Base-by-base conservation (phyloP, 2,797 vertebrate species). In the Zenarchopterus dispar region DNA sequence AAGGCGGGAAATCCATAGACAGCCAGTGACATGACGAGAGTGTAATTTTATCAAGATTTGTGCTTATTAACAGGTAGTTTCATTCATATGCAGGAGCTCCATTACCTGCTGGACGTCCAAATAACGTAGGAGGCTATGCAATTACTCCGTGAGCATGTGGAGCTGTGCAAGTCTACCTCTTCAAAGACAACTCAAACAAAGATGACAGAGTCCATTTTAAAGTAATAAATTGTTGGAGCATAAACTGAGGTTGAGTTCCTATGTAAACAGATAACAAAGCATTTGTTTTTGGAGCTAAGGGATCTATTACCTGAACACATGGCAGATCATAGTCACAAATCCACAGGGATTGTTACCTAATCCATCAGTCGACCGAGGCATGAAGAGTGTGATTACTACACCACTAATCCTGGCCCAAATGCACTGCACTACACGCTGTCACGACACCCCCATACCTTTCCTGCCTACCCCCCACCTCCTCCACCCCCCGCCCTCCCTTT, bases 291-390 rank as follows among this genome's bases (percentile, higher is more conserved):
- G 26, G 44, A 76, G 70, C 9, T 26, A 5, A 69, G 49, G 52
- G 81, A 84, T 89, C 68, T 67, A 63, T 86, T 84, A 89, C 78
- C 83, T 85, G 77, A 86, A 75, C 84, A 86, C 84, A 91, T 91
- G 87, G 84, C 77, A 72, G 78, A 82, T 83, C 73, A 69, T 42
- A 65, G 72, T 58, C 78, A 68, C 84, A 87, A 84, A 91, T 88
- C 88, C 56, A 19, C 56, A 70, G 80, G 85, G 90, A 91, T 90
- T 90, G 66, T 66, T 81, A 71, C 58, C 66, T 87, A 82, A 90
- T 16, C 82, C 80, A 81, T 43, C 52, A 75, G 84, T 69, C 64
- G 74, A 68, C 76, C 56, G n/a, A 41, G 44, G 55, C 75, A 67
- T 3, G 24, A 78, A 69, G 28, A 76, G 72, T 78, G 79, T 80